Evolutionary conservation across 2,888 invertebrate genomes (phyloP).

Genomic region (Mythimna impura): DNA sequence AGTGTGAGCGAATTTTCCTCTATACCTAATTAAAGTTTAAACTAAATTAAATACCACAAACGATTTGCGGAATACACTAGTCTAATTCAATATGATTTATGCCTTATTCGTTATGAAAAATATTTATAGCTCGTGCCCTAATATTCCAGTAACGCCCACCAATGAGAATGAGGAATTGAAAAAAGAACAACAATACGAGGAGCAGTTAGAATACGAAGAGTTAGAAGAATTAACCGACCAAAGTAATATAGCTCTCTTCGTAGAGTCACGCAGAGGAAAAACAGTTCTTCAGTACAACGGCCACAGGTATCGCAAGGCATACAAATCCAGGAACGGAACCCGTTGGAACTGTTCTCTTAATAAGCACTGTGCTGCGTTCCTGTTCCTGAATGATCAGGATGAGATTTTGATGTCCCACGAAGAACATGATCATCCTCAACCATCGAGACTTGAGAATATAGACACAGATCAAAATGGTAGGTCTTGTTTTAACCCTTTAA

Average conservation of each 20-base stretch:
- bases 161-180: constrained; percentile 3
- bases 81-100: constrained; percentile 3
- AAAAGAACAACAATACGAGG: constrained; percentile 16
- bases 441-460: constrained; percentile 57
- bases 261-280: constrained; percentile 77
- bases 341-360: constrained; percentile 80
- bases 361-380: constrained; percentile 77
- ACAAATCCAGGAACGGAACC: constrained; percentile 75
- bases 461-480: constrained; percentile 70
- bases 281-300: constrained; percentile 78
- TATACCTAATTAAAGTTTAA: neutral
- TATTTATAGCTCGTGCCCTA: constrained; percentile 8
- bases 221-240: constrained; percentile 35
- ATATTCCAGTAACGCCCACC: constrained; percentile 27
- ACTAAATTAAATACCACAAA: neutral
- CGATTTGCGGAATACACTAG: neutral
- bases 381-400: constrained; percentile 77
- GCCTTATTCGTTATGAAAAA: neutral
- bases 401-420: constrained; percentile 78
- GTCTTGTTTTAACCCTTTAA: constrained; percentile 21
- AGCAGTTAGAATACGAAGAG: constrained; percentile 32
- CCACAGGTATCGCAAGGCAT: constrained; percentile 78
- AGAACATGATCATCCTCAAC: constrained; percentile 72
- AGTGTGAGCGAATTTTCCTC: neutral
- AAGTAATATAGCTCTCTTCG: constrained; percentile 71